Evolutionary conservation across 2,797 vertebrate genomes (phyloP), one percentile per base, ranked within the genome.

Genomic region (Muraenolepis orangiensis): DNA sequence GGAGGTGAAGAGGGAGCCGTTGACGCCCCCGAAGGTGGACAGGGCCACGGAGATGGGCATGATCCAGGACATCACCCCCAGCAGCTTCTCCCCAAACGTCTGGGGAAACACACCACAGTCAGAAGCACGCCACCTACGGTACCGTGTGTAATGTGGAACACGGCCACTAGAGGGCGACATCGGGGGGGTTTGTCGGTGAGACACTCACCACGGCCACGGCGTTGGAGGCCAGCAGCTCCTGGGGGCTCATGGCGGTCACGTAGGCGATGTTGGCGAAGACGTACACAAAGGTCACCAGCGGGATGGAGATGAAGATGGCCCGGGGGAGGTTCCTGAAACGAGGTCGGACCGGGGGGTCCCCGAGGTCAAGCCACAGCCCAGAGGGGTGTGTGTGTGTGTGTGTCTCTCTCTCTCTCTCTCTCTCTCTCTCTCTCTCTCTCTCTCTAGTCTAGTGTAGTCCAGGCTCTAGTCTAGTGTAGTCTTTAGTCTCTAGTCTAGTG

Each of bases 21-120:
- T 98, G 81, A 98, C 96, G 32, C 96, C 96, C 46, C 96, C 96
- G 40, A 98, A 98, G 74, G 96, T 98, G 80, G 96, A 97, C 66
- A 98, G 93, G 72, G 96, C 96, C 79, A 98, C 96, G 1, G 96
- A 97, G 87, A 98, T 96, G 88, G 96, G 96, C 96, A 98, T 98
- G 90, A 97, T 95, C 96, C 96, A 98, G 23, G 96, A 89, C 96
- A 97, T 96, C 78, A 96, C 95, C 3, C 96, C 96, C 57, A 98
- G 89, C 74, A 97, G 93, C 91, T 97, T 97, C 90, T 98, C 95
- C 76, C 96, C 96, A 81, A 98, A 98, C 1, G 96, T 97, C 96
- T 97, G 86, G 73, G 72, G 72, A 46, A 66, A n/a, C n/a, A n/a
- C n/a, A n/a, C n/a, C n/a, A n/a, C n/a, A n/a, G n/a, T n/a, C n/a